phyloP scores from a whole-genome alignment of 2,888 invertebrate genomes.

The Drosophila monieri region DNA sequence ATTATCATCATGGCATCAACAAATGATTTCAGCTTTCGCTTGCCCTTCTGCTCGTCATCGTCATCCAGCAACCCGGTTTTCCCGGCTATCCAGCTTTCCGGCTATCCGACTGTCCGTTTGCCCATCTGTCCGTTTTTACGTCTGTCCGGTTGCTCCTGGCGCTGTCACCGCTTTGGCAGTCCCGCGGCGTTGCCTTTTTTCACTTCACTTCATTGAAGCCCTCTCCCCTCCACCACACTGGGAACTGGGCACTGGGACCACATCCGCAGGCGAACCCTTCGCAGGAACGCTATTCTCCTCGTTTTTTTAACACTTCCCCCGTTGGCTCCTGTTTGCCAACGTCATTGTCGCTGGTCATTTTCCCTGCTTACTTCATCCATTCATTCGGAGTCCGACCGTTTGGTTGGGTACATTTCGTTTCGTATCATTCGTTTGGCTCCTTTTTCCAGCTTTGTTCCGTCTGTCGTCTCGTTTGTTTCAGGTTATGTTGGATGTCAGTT shows the following conservation, averaged over 20 bases:
- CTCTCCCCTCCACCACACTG: neutral
- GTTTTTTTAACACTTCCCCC: conserved; percentile 33
- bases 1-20: conserved; percentile 83
- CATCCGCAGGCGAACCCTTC: conserved; percentile 48
- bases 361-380: conserved; percentile 57
- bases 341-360: conserved; percentile 75
- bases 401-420: conserved; percentile 19
- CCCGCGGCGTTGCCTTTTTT: conserved; percentile 59
- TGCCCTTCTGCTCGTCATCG: conserved; percentile 33
- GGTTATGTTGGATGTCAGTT: conserved; percentile 81
- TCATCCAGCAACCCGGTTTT: conserved; percentile 3
- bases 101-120: conserved; percentile 24
- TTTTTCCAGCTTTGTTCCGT: conserved; percentile 47
- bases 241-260: neutral
- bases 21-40: conserved; percentile 76
- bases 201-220: conserved; percentile 56
- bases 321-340: conserved; percentile 55
- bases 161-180: conserved; percentile 48
- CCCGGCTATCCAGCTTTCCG: conserved; percentile 10
- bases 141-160: conserved; percentile 19
- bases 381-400: conserved; percentile 14
- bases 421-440: conserved; percentile 26
- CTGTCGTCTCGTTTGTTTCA: conserved; percentile 67
- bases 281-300: conserved; percentile 34
- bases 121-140: conserved; percentile 1